These are phyloP conservation scores for Ferrisia virgata DNA, from an alignment of 2,888 invertebrate genomes.

Conservation along the genomic window DNA sequence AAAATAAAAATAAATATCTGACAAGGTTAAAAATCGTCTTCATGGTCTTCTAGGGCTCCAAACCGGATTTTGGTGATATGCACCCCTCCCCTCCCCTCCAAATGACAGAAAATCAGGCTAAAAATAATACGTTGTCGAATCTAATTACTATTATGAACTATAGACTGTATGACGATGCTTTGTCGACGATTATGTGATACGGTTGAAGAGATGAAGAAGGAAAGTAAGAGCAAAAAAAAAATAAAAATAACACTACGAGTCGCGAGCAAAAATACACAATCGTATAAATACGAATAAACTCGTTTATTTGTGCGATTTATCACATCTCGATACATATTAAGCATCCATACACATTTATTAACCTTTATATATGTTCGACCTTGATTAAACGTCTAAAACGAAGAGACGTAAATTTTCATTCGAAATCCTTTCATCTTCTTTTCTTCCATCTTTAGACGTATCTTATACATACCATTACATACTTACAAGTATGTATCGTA, in stretches of 20 bases:
- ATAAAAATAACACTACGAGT: background rate
- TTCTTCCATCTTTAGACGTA: no score
- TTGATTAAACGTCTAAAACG: background rate
- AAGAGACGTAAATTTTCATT: background rate
- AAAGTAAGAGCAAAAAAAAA: background rate
- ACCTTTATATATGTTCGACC: conserved; percentile 6
- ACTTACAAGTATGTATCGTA: no score
- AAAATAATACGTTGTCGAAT: background rate
- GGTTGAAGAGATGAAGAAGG: background rate
- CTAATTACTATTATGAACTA: background rate
- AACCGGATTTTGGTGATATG: no score
- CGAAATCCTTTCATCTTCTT: background rate
- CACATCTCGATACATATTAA: background rate
- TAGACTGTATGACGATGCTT: background rate
- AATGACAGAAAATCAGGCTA: no score
- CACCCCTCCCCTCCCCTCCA: no score
- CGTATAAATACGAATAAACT: background rate
- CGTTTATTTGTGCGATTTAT: background rate
- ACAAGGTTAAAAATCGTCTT: no score
- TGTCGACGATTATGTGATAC: background rate
- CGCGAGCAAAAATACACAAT: background rate
- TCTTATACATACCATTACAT: no score
- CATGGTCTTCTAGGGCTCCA: no score
- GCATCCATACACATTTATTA: no score
- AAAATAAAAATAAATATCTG: no score